phyloP scores from a whole-genome alignment of 2,113 vertebrate species.

The Nothobranchius kuhntae region DNA sequence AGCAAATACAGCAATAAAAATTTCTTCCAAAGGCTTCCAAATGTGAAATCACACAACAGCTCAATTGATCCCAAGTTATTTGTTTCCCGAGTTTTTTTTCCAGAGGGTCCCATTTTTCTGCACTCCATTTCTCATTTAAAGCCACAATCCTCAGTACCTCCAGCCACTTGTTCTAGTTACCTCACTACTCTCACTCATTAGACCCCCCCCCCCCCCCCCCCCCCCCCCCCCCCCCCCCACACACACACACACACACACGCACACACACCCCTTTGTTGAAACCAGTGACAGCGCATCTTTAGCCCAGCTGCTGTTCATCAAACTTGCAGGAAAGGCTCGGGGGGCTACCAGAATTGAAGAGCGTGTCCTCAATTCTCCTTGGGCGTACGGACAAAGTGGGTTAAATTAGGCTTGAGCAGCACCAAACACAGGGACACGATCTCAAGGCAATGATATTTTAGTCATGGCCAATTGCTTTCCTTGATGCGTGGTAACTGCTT shows the following conservation, averaged over 20 bases:
- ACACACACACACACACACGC: too few species aligned
- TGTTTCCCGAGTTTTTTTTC: too few species aligned
- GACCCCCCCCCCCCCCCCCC: constrained; percentile 42
- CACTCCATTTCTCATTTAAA: constrained; percentile 15
- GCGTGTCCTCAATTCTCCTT: constrained; percentile 73
- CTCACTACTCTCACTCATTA: constrained; percentile 52
- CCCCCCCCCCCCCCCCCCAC: constrained; percentile 43
- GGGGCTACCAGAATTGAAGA: constrained; percentile 57
- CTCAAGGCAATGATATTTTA: constrained; percentile 73
- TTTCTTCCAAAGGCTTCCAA: too few species aligned
- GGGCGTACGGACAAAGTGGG: constrained; percentile 73
- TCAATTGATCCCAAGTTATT: too few species aligned
- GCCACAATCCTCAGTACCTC: constrained; percentile 19
- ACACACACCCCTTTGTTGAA: constrained; percentile 22
- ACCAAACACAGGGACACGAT: constrained; percentile 70
- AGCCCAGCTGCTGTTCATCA: constrained; percentile 46
- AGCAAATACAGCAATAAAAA: too few species aligned
- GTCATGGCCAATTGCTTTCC: constrained; percentile 78
- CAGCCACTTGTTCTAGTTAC: constrained; percentile 28
- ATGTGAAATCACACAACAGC: too few species aligned
- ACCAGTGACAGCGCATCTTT: constrained; percentile 53
- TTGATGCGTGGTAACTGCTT: constrained; percentile 80
- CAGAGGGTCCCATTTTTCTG: constrained; percentile 16
- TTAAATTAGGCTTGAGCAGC: constrained; percentile 66
- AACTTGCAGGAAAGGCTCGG: constrained; percentile 56